A percentile compares a stretch with the other conserved stretches of the same genome.
Evolutionary conservation across 35 echinoderm and acorn worm genomes (phyloP).

Genomic region (Heliocidaris erythrogramma): DNA sequence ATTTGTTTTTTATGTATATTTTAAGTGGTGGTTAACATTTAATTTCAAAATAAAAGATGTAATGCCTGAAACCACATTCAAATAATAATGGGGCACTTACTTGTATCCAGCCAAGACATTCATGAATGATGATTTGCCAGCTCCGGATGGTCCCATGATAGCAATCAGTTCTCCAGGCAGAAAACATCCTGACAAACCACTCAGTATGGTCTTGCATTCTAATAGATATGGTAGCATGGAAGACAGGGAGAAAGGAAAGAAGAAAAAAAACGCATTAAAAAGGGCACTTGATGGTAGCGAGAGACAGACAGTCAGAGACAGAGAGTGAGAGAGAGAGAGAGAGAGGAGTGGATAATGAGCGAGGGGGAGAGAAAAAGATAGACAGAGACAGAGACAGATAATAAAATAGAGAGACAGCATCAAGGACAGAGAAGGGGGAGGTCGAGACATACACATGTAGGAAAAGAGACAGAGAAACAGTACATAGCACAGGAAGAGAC

Average conservation of each 20-base stretch:
- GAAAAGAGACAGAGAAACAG: no score
- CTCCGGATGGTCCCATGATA: conserved; percentile 96
- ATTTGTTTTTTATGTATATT: no score
- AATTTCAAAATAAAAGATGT: no score
- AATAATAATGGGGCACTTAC: conserved; percentile 36
- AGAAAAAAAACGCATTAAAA: not conserved
- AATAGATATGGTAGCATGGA: not conserved
- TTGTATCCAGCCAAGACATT: conserved; percentile 93
- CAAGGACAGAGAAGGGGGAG: not conserved
- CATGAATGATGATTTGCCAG: conserved; percentile 96
- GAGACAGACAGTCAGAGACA: not conserved
- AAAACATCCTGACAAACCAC: conserved; percentile 80
- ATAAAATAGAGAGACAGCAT: no score
- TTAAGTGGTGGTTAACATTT: no score
- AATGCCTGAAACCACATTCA: no score
- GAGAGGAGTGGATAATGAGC: not conserved
- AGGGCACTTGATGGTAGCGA: not conserved
- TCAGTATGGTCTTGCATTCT: conserved; percentile 88
- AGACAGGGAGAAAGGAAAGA: not conserved
- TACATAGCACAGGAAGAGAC: no score
- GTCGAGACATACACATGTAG: not conserved
- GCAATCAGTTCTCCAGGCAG: conserved; percentile 89
- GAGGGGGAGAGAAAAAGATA: not conserved
- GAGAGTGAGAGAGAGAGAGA: not conserved
- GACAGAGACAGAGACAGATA: not conserved